A percentile compares a stretch with the other conserved stretches of the same genome.
Evolutionary conservation across 2,113 vertebrate species (phyloP).

Genomic region (Puntigrus tetrazona): DNA sequence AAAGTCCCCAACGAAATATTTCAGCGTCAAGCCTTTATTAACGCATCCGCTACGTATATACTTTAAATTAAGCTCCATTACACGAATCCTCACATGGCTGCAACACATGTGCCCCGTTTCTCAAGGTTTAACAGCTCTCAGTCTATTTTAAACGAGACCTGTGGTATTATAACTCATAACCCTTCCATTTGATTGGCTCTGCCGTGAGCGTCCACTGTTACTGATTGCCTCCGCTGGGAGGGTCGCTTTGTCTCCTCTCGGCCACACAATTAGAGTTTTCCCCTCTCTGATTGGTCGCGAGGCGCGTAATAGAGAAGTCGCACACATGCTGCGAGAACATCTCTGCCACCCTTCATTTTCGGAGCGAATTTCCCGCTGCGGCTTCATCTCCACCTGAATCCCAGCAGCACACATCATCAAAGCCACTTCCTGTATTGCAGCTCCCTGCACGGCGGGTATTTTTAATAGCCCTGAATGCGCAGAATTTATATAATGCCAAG

Average conservation of each 20-base stretch:
- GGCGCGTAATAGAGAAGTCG: neutral
- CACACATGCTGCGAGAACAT: neutral
- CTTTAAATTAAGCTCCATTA: neutral
- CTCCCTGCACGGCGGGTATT: neutral
- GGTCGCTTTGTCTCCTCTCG: constrained; percentile 9
- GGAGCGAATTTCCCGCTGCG: neutral
- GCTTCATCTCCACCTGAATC: constrained; percentile 14
- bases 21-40: neutral
- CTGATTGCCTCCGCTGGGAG: constrained; percentile 23
- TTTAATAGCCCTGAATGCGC: constrained; percentile 21
- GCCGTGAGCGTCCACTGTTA: neutral
- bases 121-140: neutral
- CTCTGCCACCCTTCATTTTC: constrained; percentile 12
- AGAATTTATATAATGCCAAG: neutral
- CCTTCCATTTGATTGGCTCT: neutral
- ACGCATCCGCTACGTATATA: neutral
- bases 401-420: constrained; percentile 8
- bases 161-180: constrained; percentile 14
- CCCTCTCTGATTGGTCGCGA: constrained; percentile 5
- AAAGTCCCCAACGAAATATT: constrained; percentile 10
- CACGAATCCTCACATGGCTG: neutral
- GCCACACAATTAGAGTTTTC: constrained; percentile 19
- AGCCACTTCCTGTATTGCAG: neutral
- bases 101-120: neutral
- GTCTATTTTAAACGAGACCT: constrained; percentile 20